A percentile compares a stretch with the other conserved stretches of the same genome.
Evolutionary conservation across 2,888 invertebrate genomes (phyloP).

Genomic region (Cosmia pyralina): DNA sequence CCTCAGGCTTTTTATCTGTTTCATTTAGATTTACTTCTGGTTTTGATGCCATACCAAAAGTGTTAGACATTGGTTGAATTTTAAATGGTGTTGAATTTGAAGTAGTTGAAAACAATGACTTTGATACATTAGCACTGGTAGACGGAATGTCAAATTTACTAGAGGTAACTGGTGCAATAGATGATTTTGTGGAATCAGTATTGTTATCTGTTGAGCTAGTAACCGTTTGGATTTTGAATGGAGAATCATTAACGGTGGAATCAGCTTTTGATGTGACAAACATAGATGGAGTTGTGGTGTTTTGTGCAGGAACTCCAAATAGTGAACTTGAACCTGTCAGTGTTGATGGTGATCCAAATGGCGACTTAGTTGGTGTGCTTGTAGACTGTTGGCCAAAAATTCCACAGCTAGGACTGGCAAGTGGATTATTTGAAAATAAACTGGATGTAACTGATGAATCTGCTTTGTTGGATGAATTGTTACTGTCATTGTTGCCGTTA

Average conservation of each 20-base stretch:
- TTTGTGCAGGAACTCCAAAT: conserved; percentile 61
- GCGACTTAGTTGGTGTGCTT: conserved; percentile 67
- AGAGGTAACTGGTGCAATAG: conserved; percentile 72
- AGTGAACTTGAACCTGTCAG: conserved; percentile 46
- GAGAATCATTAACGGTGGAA: conserved; percentile 76
- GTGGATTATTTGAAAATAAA: conserved; percentile 74
- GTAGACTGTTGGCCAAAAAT: conserved; percentile 75
- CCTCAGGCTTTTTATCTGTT: conserved; percentile 50
- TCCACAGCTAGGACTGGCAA: conserved; percentile 67
- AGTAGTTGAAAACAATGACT: conserved; percentile 74
- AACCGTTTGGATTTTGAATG: conserved; percentile 78
- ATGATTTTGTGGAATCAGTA: conserved; percentile 69
- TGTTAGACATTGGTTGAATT: conserved; percentile 70
- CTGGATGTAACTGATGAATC: conserved; percentile 72
- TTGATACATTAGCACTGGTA: conserved; percentile 68
- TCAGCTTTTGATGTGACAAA: conserved; percentile 78
- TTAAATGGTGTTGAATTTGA: conserved; percentile 74
- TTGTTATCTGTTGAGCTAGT: conserved; percentile 69
- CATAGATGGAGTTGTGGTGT: conserved; percentile 68
- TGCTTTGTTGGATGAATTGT: conserved; percentile 69
- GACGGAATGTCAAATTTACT: conserved; percentile 71
- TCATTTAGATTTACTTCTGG: conserved; percentile 56
- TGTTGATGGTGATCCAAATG: conserved; percentile 71
- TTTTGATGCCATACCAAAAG: conserved; percentile 66
- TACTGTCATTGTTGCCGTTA: conserved; percentile 85